Percentiles rank a stretch among this genome's conserved stretches.
These are phyloP conservation scores for Pteropus rufus DNA, from an alignment of 2,797 vertebrate species.

Conservation along the genomic window DNA sequence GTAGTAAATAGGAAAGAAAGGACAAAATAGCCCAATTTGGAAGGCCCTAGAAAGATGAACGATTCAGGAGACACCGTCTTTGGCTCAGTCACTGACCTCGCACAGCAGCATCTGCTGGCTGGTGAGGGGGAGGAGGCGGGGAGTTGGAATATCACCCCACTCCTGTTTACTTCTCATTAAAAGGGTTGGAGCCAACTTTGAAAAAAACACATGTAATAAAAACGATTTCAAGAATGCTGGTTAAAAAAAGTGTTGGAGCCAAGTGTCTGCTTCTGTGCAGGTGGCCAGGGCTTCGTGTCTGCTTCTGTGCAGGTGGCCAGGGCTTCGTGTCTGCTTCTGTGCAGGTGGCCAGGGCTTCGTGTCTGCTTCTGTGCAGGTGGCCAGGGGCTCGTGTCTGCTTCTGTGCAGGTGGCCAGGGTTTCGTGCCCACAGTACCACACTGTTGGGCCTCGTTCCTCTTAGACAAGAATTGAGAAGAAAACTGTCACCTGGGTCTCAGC, in stretches of 20 bases:
- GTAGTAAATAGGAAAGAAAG: neutral
- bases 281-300: too few relatives aligned
- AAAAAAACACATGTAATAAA: too few relatives aligned
- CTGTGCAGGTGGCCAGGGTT: neutral
- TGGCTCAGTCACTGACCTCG: neutral
- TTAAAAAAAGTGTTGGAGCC: too few relatives aligned
- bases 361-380: neutral
- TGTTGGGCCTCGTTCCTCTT: neutral
- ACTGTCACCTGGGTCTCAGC: neutral
- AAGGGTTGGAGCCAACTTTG: neutral
- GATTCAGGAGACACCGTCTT: fast-evolving
- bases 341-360: neutral
- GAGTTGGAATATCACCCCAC: neutral
- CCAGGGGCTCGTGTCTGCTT: neutral
- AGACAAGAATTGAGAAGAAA: neutral
- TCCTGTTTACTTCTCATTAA: neutral
- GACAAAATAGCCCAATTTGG: neutral
- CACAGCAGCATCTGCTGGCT: fast-evolving
- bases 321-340: neutral
- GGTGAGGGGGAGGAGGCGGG: neutral
- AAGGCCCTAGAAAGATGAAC: neutral
- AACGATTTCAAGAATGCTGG: too few relatives aligned
- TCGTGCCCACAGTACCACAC: fast-evolving
- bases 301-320: neutral
- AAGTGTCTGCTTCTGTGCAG: neutral